Percentiles rank a stretch among this genome's conserved stretches.
Evolutionary conservation across 2,888 invertebrate genomes (phyloP).

Genomic region (Phortica magna): DNA sequence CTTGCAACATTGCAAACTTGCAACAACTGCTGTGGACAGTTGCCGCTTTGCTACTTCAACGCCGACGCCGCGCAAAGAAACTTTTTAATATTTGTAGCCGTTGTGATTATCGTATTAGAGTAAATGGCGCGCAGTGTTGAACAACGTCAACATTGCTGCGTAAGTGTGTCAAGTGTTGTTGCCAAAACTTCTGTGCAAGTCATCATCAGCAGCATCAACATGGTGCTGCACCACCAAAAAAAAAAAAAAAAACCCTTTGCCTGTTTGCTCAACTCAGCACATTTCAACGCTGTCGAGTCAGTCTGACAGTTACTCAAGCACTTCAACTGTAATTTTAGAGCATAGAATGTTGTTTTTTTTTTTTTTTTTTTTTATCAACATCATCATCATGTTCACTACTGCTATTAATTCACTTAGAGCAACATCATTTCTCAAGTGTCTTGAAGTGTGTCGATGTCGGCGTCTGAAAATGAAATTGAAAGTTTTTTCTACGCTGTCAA

Average conservation of each 20-base stretch:
- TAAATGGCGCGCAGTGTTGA: not conserved
- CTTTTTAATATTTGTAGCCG: constrained; percentile 21
- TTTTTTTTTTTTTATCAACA: not conserved
- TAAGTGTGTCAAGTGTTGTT: constrained; percentile 8
- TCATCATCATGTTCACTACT: not conserved
- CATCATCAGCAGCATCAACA: not conserved
- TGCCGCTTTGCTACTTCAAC: no score
- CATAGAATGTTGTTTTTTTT: constrained; percentile 4
- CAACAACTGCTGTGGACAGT: constrained; percentile 47
- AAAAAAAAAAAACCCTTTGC: not conserved
- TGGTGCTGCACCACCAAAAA: not conserved
- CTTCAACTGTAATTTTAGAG: constrained; percentile 16
- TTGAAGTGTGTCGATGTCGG: constrained; percentile 37
- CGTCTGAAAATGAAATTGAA: constrained; percentile 49
- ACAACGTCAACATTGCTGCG: not conserved
- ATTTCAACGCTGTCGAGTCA: not conserved
- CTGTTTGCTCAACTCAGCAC: no score
- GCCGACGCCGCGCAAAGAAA: no score
- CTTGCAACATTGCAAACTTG: constrained; percentile 38
- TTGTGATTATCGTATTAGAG: not conserved
- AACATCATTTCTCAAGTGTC: constrained; percentile 15
- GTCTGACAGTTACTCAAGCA: constrained; percentile 15
- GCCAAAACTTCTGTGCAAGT: constrained; percentile 19
- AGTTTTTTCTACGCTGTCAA: constrained; percentile 15
- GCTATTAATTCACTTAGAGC: not conserved